phyloP scores from a whole-genome alignment of 2,888 invertebrate genomes.

The Drosophila greeni region DNA sequence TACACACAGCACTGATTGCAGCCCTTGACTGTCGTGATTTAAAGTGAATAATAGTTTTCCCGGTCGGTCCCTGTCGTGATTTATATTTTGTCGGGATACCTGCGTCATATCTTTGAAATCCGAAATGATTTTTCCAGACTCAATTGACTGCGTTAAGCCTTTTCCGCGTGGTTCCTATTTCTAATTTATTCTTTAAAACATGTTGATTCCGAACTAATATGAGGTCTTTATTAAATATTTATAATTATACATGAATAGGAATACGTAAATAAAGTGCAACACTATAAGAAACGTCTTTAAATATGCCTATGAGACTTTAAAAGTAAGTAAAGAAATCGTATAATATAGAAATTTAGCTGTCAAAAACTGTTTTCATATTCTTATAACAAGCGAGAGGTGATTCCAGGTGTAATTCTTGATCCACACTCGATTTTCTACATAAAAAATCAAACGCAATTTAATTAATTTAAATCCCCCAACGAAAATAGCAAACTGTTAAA shows the following conservation, averaged over 20 bases:
- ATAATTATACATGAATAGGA: conserved; percentile 6
- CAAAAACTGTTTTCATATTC: not conserved
- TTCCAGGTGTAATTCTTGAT: too few relatives aligned
- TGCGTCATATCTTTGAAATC: conserved; percentile 1
- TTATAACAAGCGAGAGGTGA: not conserved
- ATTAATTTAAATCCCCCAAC: too few relatives aligned
- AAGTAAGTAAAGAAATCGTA: not conserved
- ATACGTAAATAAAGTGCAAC: conserved; percentile 12
- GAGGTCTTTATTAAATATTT: conserved; percentile 17
- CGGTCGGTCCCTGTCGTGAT: conserved; percentile 3
- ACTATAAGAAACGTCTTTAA: not conserved
- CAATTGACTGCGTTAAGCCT: conserved; percentile 7
- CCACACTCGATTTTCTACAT: not conserved
- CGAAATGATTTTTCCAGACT: conserved; percentile 5
- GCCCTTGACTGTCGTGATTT: conserved; percentile 13
- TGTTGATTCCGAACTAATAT: conserved; percentile 6
- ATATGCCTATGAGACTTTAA: not conserved
- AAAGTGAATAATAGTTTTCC: conserved; percentile 9
- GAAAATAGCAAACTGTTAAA: not conserved
- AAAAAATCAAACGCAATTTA: not conserved
- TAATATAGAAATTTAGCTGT: not conserved
- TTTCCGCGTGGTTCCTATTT: conserved; percentile 5
- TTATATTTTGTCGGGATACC: conserved; percentile 2
- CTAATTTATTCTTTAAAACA: not conserved
- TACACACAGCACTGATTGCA: conserved; percentile 11